These are phyloP conservation scores for Ianthella basta DNA, from an alignment of 37 sponge, comb jelly and placozoan genomes.

Conservation along the genomic window DNA sequence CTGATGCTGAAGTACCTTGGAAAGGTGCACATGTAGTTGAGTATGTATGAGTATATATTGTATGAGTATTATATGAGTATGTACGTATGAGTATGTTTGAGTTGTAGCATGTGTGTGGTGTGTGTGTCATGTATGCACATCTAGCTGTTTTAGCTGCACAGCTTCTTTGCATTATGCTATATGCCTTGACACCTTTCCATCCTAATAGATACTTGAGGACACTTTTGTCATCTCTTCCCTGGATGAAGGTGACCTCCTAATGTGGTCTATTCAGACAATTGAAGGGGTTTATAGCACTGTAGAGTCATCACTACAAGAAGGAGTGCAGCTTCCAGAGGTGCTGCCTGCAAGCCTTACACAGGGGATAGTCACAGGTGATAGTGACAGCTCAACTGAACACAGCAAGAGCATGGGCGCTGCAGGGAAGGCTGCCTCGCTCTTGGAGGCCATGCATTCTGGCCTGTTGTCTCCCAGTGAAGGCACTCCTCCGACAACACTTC, in stretches of 20 bases:
- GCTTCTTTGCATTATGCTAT: too few species aligned
- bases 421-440: too few species aligned
- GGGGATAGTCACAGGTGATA: not conserved
- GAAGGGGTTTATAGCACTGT: not conserved
- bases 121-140: too few species aligned
- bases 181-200: too few species aligned
- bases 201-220: conserved; percentile 27
- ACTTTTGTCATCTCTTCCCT: not conserved
- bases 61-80: too few species aligned
- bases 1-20: not conserved
- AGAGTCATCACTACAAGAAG: not conserved
- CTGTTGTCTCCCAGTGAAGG: not conserved
- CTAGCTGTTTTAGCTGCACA: too few species aligned
- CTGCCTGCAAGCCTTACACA: not conserved
- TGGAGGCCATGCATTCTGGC: not conserved
- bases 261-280: not conserved
- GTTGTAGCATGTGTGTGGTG: too few species aligned
- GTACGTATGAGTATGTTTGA: too few species aligned
- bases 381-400: too few species aligned
- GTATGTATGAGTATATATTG: too few species aligned
- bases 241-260: not conserved
- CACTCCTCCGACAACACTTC: not conserved
- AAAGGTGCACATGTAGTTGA: not conserved
- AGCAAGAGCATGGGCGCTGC: too few species aligned
- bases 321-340: conserved; percentile 24